Evolutionary conservation across 2,888 invertebrate species (phyloP), one percentile per base, ranked within the genome.

Genomic region (Xestia rhomboidea): DNA sequence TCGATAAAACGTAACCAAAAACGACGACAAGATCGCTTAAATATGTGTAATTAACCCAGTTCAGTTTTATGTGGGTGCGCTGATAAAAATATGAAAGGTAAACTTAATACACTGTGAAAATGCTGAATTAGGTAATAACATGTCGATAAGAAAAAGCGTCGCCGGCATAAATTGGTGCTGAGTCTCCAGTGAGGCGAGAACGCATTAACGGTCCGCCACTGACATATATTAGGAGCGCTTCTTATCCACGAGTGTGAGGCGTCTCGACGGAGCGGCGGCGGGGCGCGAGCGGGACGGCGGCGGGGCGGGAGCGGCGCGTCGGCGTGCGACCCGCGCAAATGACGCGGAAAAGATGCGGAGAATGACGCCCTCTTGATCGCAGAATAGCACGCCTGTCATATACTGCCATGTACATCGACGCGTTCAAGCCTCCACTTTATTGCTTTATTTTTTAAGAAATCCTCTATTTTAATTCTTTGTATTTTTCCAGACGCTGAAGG

Each of bases 331-430:
- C 93, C 91, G 91, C 84, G 92, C 91, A 94, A 95, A 96, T 96
- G 96, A 94, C 90, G 93, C 90, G 95, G 95, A 96, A 96, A 94
- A 93, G 93, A 94, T 93, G 93, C 91, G 91, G 89, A 66, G 91
- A 89, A 92, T 91, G 93, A 93, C 92, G 92, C 93, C 87, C 93
- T 94, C 94, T 93, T 92, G 92, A 94, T 93, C 93, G 89, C 88
- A 90, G 90, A 91, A 92, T 90, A 90, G 90, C 89, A 88, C 83
- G 84, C 76, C 89, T 89, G 89, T 87, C 90, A 88, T 89, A 84
- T 82, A 88, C 85, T 83, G 85, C 75, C 77, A 80, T 73, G 79
- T 84, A 84, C 82, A 79, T 84, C 78, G 76, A 70, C 77, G 66
- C 62, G 69, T 38, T 70, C 57, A 70, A 70, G 62, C 68, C 63